Evolutionary conservation across 2,797 vertebrate species (phyloP).

Genomic region (Psittacula derbiana): DNA sequence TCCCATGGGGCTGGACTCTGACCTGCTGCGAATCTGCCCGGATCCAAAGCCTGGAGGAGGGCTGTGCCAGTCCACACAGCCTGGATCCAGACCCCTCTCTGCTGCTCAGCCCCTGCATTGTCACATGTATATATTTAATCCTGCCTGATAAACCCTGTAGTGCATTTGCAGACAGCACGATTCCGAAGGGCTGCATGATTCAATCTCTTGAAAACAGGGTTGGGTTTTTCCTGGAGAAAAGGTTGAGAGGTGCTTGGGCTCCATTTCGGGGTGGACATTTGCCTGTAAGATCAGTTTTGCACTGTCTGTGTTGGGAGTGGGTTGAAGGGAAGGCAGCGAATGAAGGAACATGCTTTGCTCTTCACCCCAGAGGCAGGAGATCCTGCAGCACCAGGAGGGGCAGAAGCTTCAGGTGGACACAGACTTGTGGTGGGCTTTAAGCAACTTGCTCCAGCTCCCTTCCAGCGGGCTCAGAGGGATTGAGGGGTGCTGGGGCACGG

Average conservation of each 20-base stretch:
- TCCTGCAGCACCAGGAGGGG: neutral
- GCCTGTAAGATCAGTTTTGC: neutral
- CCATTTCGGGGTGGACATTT: neutral
- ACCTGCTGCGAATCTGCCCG: neutral
- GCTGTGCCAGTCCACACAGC: neutral
- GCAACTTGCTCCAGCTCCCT: neutral
- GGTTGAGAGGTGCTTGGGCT: neutral
- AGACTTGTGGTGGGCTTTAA: neutral
- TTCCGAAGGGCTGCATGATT: neutral
- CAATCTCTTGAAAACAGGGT: neutral
- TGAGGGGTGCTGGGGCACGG: neutral
- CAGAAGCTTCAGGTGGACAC: neutral
- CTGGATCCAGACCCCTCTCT: neutral
- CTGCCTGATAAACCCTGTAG: neutral
- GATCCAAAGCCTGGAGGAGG: neutral
- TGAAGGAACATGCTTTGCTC: rapidly evolving
- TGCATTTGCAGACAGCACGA: neutral
- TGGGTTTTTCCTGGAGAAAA: neutral
- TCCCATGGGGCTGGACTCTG: neutral
- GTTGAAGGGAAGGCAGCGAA: neutral
- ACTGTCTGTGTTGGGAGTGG: neutral
- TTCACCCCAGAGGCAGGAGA: neutral
- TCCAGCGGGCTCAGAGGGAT: neutral
- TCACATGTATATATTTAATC: neutral
- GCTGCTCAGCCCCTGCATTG: neutral